These are phyloP conservation scores for Diabrotica virgifera DNA, from an alignment of 1,140 invertebrate species.

Conservation along the genomic window DNA sequence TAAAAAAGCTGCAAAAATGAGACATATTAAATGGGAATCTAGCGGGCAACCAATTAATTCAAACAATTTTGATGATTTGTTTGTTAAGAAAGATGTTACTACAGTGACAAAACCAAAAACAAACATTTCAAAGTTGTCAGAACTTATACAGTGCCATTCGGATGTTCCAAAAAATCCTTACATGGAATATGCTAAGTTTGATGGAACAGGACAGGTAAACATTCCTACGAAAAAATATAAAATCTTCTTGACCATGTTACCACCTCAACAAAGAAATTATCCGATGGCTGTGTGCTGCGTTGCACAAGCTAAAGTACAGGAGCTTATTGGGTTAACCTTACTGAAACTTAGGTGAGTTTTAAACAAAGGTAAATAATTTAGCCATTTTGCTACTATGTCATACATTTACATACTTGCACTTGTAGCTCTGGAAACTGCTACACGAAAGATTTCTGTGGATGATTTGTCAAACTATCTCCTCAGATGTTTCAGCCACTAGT, in stretches of 20 bases:
- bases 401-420: too few relatives aligned
- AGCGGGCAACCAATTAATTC: slow-evolving; percentile 40
- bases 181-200: slow-evolving; percentile 85
- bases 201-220: slow-evolving; percentile 80
- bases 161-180: slow-evolving; percentile 79
- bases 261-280: slow-evolving; percentile 74
- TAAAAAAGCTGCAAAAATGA: slow-evolving; percentile 74
- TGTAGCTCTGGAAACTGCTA: too few relatives aligned
- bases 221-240: slow-evolving; percentile 73
- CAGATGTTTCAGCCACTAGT: too few relatives aligned
- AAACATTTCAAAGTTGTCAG: slow-evolving; percentile 62
- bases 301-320: slow-evolving; percentile 79
- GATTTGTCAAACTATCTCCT: too few relatives aligned
- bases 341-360: slow-evolving; percentile 70
- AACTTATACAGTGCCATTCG: slow-evolving; percentile 72
- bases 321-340: slow-evolving; percentile 92
- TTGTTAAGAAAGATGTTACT: slow-evolving; percentile 55
- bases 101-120: slow-evolving; percentile 24
- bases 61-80: slow-evolving; percentile 57
- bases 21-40: slow-evolving; percentile 74
- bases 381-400: too few relatives aligned
- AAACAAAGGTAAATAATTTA: too few relatives aligned
- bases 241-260: slow-evolving; percentile 86
- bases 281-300: slow-evolving; percentile 80
- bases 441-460: too few relatives aligned